phyloP scores from a whole-genome alignment of 2,888 invertebrate genomes.

The Plebejus argus region DNA sequence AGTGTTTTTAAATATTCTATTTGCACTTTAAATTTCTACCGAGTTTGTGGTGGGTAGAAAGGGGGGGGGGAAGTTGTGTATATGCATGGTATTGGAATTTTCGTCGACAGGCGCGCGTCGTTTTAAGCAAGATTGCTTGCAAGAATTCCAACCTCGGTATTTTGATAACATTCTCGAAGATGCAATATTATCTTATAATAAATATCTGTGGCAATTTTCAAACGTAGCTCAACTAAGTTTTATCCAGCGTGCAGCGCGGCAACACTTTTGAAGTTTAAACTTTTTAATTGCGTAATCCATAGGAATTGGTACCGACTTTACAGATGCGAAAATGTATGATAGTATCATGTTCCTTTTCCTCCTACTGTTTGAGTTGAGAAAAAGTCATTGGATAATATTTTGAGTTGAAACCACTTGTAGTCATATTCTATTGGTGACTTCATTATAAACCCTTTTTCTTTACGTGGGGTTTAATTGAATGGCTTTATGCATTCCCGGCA shows the following conservation, averaged over 20 bases:
- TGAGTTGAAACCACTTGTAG: too few relatives aligned
- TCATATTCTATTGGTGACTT: too few relatives aligned
- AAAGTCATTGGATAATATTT: too few relatives aligned
- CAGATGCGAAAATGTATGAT: too few relatives aligned
- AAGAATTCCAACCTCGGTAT: not conserved
- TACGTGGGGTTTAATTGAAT: too few relatives aligned
- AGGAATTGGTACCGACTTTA: too few relatives aligned
- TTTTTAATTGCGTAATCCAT: not conserved
- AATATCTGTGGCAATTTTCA: constrained; percentile 2
- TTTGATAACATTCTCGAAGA: constrained; percentile 8
- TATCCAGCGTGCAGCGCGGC: not conserved
- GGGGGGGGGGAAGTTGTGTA: not conserved
- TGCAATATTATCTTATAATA: constrained; percentile 10
- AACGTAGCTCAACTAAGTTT: not conserved
- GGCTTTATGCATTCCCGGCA: too few relatives aligned
- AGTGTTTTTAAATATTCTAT: not conserved
- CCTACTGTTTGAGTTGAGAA: too few relatives aligned
- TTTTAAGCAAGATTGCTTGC: not conserved
- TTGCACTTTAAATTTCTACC: not conserved
- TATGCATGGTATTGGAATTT: constrained; percentile 9
- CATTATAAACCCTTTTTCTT: too few relatives aligned
- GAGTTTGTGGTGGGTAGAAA: not conserved
- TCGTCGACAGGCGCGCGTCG: constrained; percentile 4
- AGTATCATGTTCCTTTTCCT: too few relatives aligned
- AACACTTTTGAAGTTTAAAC: not conserved